A percentile compares a stretch with the other conserved stretches of the same genome.
These are phyloP conservation scores for Heliconius hermathena DNA, from an alignment of 1,140 invertebrate species.

Conservation along the genomic window DNA sequence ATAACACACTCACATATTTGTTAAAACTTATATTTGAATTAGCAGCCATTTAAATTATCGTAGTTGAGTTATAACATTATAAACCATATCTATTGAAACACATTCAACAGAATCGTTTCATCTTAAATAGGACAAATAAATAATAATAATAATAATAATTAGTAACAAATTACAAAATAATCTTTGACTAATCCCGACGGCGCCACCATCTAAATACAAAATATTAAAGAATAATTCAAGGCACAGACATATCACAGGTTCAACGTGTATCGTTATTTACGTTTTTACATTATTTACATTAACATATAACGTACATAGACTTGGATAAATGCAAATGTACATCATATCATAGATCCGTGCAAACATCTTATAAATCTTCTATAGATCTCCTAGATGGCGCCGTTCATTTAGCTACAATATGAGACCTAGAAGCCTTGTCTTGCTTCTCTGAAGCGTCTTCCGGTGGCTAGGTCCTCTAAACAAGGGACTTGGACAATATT, in stretches of 20 bases:
- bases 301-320: conserved; percentile 42
- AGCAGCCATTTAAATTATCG: conserved; percentile 29
- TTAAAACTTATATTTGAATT: conserved; percentile 34
- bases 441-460: conserved; percentile 72
- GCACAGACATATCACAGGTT: conserved; percentile 80
- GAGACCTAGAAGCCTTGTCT: conserved; percentile 72
- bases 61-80: conserved; percentile 24
- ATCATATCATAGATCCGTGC: conserved; percentile 44
- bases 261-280: conserved; percentile 60
- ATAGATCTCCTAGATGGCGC: conserved; percentile 62
- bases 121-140: conserved; percentile 55
- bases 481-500: conserved; percentile 91
- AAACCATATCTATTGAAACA: conserved; percentile 27
- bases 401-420: conserved; percentile 51
- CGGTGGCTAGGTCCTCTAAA: conserved; percentile 83
- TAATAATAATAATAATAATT: conserved; percentile 47
- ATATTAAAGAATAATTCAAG: conserved; percentile 63
- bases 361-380: conserved; percentile 35
- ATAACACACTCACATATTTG: conserved; percentile 33
- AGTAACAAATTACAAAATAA: conserved; percentile 51
- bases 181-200: conserved; percentile 51
- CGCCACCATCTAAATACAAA: conserved; percentile 62
- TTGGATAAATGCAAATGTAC: conserved; percentile 42
- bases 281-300: conserved; percentile 57
- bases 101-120: conserved; percentile 34